A percentile compares a stretch with the other conserved stretches of the same genome.
Evolutionary conservation across 1,140 invertebrate genomes (phyloP).

Genomic region (Hydropsyche tenuis): DNA sequence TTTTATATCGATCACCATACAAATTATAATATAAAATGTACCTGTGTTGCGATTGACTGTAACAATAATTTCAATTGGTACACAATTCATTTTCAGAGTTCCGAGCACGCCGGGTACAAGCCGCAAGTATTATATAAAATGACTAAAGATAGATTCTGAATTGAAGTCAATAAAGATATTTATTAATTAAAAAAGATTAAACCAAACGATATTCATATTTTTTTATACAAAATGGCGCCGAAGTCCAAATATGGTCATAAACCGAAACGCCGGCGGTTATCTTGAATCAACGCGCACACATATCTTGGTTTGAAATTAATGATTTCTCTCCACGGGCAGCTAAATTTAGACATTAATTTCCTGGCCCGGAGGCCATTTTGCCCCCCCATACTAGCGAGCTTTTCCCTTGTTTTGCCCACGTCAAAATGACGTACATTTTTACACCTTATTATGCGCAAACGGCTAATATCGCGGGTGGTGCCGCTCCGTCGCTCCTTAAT

Average conservation of each 20-base stretch:
- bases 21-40: too few relatives aligned
- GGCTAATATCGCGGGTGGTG: not conserved
- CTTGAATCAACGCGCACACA: not conserved
- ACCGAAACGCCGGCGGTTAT: not conserved
- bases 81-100: too few relatives aligned
- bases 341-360: slow-evolving; percentile 44
- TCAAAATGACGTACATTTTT: not conserved
- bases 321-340: slow-evolving; percentile 39
- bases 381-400: not conserved
- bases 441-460: slow-evolving; percentile 12
- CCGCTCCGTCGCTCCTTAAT: slow-evolving; percentile 4
- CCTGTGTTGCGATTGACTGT: too few relatives aligned
- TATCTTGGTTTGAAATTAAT: slow-evolving; percentile 30
- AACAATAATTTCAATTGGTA: too few relatives aligned
- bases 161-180: not conserved
- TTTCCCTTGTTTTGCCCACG: too few relatives aligned
- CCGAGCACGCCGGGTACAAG: too few relatives aligned
- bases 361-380: slow-evolving; percentile 10
- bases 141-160: too few relatives aligned
- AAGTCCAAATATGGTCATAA: too few relatives aligned
- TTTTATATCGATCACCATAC: too few relatives aligned
- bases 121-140: too few relatives aligned
- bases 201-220: too few relatives aligned
- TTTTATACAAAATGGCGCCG: slow-evolving; percentile 17
- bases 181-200: not conserved